These are phyloP conservation scores for Heteropelma amictum DNA, from an alignment of 2,888 invertebrate species.

Conservation along the genomic window DNA sequence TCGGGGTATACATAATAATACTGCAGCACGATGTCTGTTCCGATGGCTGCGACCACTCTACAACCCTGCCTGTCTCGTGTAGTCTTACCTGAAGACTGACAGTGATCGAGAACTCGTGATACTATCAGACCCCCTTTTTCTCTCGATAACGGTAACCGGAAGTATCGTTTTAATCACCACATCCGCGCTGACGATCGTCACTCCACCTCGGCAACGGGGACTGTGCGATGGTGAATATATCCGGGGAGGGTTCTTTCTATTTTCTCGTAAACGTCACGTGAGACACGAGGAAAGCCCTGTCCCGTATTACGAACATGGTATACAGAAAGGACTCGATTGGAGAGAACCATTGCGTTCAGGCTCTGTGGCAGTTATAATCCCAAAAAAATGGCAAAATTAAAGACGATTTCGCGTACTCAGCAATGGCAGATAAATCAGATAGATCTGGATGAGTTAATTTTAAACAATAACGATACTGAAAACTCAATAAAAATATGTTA, in stretches of 20 bases:
- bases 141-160: constrained; percentile 72
- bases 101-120: constrained; percentile 73
- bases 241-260: constrained; percentile 35
- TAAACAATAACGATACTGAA: too few relatives aligned
- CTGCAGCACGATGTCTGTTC: constrained; percentile 5
- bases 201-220: constrained; percentile 49
- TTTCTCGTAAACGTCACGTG: constrained; percentile 49
- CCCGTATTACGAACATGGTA: constrained; percentile 15
- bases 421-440: too few relatives aligned
- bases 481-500: too few relatives aligned
- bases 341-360: not conserved
- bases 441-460: too few relatives aligned
- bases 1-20: not conserved
- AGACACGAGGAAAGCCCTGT: constrained; percentile 22
- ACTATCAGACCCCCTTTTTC: constrained; percentile 60
- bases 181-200: constrained; percentile 66
- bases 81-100: constrained; percentile 61
- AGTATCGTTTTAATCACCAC: constrained; percentile 75
- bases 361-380: not conserved
- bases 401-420: too few relatives aligned
- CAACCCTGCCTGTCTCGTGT: constrained; percentile 27
- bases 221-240: constrained; percentile 20
- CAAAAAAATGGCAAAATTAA: too few relatives aligned
- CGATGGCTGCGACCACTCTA: not conserved
- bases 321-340: constrained; percentile 8